Evolutionary conservation across 2,888 invertebrate genomes (phyloP), one percentile per base, ranked within the genome.

Genomic region (Timandra comae): DNA sequence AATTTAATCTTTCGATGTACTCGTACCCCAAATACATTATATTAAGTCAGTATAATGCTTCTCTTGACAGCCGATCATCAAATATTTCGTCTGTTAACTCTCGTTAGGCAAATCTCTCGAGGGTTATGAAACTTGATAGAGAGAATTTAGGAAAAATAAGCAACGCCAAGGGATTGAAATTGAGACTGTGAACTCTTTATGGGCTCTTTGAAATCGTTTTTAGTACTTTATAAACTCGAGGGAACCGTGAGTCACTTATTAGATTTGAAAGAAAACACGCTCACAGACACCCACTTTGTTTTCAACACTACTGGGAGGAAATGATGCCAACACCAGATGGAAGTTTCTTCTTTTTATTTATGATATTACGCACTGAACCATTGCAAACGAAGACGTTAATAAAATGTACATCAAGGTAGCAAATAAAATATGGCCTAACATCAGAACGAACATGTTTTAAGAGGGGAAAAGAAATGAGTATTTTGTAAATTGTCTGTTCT

Each of bases 341-440:
- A 34, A 30, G 23, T 40, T 41, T 29, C 25, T 29, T 42, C 31
- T 30, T 44, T 58, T 62, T 57, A 56, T 58, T 57, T 58, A 16
- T 16, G 16, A 16, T 16, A 50, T 50, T 45, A 43, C 48, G 52
- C 46, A 50, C 41, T 30, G 37, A 41, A 43, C 41, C 43, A 37
- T 35, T 49, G 45, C 46, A 48, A 35, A 36, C 52, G 33, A 33
- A 42, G 27, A 43, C 47, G 56, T 60, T 62, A 60, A 62, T 62
- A 52, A 41, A 34, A 33, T 30, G 38, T 49, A 47, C 49, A 42
- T 39, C 37, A 25, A 45, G 46, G 46, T 27, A 31, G 29, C 39
- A 49, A 45, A 52, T 41, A 48, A 42, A 49, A 42, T 44, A 45
- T 48, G 23, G 33, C 38, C 32, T 33, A 40, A 48, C 44, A 53